phyloP scores from a whole-genome alignment of 2,113 vertebrate genomes.

The Drymodes brunneopygia region DNA sequence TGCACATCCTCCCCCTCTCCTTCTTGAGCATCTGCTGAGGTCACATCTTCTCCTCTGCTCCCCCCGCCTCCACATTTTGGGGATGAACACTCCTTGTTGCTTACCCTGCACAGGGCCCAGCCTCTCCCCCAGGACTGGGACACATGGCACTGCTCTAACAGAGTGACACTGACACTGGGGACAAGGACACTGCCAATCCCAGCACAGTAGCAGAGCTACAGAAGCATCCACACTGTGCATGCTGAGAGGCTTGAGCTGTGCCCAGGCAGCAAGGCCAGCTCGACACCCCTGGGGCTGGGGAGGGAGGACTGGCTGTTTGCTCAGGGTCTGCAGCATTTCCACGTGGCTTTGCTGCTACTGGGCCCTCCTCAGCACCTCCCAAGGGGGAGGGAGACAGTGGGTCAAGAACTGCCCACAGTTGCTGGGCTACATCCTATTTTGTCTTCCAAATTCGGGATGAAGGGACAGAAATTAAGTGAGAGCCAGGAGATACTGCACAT shows the following conservation, averaged over 20 bases:
- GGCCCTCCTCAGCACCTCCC: background rate
- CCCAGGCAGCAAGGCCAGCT: background rate
- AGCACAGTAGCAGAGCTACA: background rate
- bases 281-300: background rate
- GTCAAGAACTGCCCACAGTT: background rate
- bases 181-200: background rate
- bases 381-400: background rate
- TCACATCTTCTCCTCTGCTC: background rate
- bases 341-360: background rate
- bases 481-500: background rate
- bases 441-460: background rate
- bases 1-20: background rate
- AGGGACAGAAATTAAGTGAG: background rate
- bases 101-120: fast-evolving
- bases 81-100: fast-evolving
- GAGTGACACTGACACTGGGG: background rate
- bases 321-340: background rate
- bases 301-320: background rate
- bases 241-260: background rate
- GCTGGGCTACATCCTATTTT: background rate
- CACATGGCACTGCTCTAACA: background rate
- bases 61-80: fast-evolving
- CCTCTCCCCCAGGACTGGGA: background rate
- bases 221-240: background rate
- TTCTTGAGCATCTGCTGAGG: background rate